Percentiles rank a stretch among this genome's conserved stretches.
Conservation (phyloP, 2,113 vertebrate genomes). For the Chlorodrepanis virens region DNA sequence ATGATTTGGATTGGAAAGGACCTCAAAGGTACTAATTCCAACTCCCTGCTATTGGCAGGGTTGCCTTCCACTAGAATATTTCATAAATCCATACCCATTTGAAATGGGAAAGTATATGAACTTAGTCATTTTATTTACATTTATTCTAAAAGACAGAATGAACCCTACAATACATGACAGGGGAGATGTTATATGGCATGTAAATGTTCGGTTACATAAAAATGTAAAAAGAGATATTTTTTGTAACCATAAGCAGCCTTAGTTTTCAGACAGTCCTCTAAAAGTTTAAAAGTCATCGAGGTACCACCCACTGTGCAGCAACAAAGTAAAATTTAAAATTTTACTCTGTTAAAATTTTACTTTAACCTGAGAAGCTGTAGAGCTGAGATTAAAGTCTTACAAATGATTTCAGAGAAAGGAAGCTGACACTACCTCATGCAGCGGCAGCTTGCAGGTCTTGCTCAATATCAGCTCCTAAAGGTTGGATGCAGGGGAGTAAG, state of each 20-base stretch:
- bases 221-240: not conserved
- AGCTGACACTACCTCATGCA: not conserved
- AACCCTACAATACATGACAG: not conserved
- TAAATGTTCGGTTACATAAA: not conserved
- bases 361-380: not conserved
- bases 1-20: not conserved
- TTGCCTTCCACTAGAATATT: not conserved
- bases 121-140: not conserved
- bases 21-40: not conserved
- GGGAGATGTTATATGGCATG: not conserved
- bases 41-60: accelerated
- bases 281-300: not conserved
- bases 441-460: not conserved
- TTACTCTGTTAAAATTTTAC: not conserved
- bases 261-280: not conserved
- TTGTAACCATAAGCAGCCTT: not conserved
- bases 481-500: not conserved
- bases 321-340: too few relatives aligned
- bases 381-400: not conserved
- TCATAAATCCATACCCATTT: not conserved
- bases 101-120: not conserved
- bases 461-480: not conserved
- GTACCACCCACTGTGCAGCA: not conserved
- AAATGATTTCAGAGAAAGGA: not conserved
- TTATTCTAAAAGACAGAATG: not conserved